These are phyloP conservation scores for Lethrus apterus DNA, from an alignment of 1,140 invertebrate genomes.

Conservation along the genomic window DNA sequence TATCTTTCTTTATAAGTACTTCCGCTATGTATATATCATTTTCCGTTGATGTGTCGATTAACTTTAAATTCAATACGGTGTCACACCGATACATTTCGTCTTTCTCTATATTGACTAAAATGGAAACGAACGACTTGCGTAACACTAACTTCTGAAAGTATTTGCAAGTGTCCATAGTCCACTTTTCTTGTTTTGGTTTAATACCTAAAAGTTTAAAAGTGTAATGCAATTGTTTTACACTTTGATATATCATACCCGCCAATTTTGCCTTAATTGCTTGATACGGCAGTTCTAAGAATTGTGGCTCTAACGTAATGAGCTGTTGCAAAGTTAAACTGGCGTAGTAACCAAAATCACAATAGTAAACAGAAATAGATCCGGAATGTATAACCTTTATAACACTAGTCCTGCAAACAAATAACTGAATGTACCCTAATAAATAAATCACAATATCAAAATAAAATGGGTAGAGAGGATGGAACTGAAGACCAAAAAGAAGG, in stretches of 20 bases:
- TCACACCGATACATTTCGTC: constrained; percentile 35
- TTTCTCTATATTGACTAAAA: constrained; percentile 30
- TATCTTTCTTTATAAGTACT: constrained; percentile 30
- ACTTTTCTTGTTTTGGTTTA: constrained; percentile 35
- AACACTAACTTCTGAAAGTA: constrained; percentile 32
- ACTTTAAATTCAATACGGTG: constrained; percentile 28
- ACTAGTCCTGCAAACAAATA: constrained; percentile 37
- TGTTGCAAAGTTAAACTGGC: constrained; percentile 38
- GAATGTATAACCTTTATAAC: constrained; percentile 42
- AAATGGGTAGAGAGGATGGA: too few relatives aligned
- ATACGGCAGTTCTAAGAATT: constrained; percentile 47
- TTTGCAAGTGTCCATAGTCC: constrained; percentile 38
- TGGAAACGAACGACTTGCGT: constrained; percentile 28
- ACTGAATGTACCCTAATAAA: too few relatives aligned
- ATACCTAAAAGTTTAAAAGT: constrained; percentile 26
- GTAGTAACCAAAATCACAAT: constrained; percentile 50
- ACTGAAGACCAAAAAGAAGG: too few relatives aligned
- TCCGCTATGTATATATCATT: constrained; percentile 34
- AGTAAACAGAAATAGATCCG: constrained; percentile 45
- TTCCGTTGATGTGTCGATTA: constrained; percentile 32
- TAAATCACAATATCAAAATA: too few relatives aligned
- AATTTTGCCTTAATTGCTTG: constrained; percentile 52
- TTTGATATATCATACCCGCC: constrained; percentile 39
- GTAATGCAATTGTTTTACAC: not conserved
- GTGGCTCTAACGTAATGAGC: constrained; percentile 41